Evolutionary conservation across 2,888 invertebrate species (phyloP).

Genomic region (Clanis bilineata): DNA sequence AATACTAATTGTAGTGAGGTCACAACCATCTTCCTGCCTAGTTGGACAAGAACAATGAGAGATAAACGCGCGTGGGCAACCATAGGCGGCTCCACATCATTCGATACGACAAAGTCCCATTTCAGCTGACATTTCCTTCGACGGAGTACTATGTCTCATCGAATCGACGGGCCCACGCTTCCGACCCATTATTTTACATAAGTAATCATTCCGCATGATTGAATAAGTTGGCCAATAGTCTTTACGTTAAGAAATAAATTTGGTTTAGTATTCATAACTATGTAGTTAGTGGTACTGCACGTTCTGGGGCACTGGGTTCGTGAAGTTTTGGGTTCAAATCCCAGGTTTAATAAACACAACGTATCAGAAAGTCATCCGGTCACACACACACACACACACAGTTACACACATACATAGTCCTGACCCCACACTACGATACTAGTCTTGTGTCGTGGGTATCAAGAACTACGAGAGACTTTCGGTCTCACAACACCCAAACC

Average conservation of each 20-base stretch:
- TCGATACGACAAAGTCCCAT: slow-evolving; percentile 40
- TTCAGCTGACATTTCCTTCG: slow-evolving; percentile 27
- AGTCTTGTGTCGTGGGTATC: no score
- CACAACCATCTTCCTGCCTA: slow-evolving; percentile 7
- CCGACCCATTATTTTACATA: slow-evolving; percentile 58
- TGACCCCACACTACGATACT: no score
- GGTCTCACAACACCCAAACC: no score
- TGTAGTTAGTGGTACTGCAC: no score
- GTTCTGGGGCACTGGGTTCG: not conserved
- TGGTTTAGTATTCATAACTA: not conserved
- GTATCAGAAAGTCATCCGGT: no score
- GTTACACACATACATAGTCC: no score
- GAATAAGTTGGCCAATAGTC: slow-evolving; percentile 25
- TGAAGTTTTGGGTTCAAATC: not conserved
- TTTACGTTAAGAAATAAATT: not conserved
- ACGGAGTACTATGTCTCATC: slow-evolving; percentile 41
- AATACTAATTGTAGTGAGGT: slow-evolving; percentile 6
- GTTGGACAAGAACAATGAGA: slow-evolving; percentile 35
- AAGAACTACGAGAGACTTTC: no score
- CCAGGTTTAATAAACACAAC: no score
- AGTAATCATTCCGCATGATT: slow-evolving; percentile 64
- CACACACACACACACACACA: no score
- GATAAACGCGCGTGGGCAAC: slow-evolving; percentile 62
- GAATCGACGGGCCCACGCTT: slow-evolving; percentile 61
- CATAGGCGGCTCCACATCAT: slow-evolving; percentile 30